A percentile compares a stretch with the other conserved stretches of the same genome.
phyloP scores from a whole-genome alignment of 1,140 invertebrate species.

The Episyrphus balteatus region DNA sequence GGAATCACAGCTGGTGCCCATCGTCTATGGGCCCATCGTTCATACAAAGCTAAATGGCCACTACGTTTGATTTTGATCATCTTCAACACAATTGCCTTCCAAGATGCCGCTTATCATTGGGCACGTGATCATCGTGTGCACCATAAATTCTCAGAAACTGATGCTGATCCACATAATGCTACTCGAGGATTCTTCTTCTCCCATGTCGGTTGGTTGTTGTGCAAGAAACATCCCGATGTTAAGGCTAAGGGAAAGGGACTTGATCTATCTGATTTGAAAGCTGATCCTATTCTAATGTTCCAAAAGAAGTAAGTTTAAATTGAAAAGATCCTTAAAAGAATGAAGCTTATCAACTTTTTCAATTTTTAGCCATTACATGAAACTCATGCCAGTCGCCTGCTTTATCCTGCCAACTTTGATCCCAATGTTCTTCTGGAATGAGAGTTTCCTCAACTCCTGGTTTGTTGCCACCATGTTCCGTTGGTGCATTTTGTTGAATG shows the following conservation, averaged over 20 bases:
- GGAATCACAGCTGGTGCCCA: constrained; percentile 90
- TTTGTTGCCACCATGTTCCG: constrained; percentile 71
- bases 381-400: constrained; percentile 66
- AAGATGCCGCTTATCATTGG: constrained; percentile 90
- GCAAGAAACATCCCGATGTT: constrained; percentile 81
- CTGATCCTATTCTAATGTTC: constrained; percentile 75
- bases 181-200: constrained; percentile 88
- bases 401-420: constrained; percentile 76
- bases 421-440: constrained; percentile 72
- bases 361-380: constrained; percentile 59
- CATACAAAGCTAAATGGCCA: constrained; percentile 86
- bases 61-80: constrained; percentile 63
- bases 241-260: constrained; percentile 72
- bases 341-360: background rate
- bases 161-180: constrained; percentile 92
- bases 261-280: constrained; percentile 72
- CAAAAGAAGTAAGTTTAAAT: constrained; percentile 61
- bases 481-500: constrained; percentile 74
- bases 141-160: constrained; percentile 91
- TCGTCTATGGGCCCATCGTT: constrained; percentile 82
- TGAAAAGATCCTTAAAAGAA: background rate
- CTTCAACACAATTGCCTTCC: constrained; percentile 72
- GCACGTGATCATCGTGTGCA: constrained; percentile 87
- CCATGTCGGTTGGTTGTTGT: constrained; percentile 87
- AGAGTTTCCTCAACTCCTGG: constrained; percentile 64